Evolutionary conservation across 1,140 invertebrate genomes (phyloP).

Genomic region (Dreissena polymorpha): DNA sequence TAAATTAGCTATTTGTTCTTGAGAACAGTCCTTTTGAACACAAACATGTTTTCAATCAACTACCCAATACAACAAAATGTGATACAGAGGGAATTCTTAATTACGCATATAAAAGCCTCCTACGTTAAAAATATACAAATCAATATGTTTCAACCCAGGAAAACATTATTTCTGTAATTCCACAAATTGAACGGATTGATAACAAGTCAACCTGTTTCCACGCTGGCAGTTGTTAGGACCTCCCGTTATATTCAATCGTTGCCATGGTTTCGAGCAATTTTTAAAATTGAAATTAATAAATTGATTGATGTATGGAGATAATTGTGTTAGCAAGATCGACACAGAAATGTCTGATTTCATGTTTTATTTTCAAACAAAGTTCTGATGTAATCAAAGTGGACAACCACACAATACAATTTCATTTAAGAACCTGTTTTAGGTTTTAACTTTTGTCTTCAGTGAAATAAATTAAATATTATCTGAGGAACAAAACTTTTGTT

Average conservation of each 20-base stretch:
- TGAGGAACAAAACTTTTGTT: no score
- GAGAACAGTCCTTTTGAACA: background rate
- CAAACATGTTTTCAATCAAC: background rate
- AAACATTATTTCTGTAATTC: slow-evolving; percentile 38
- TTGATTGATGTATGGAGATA: slow-evolving; percentile 47
- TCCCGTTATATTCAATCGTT: slow-evolving; percentile 31
- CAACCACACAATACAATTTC: no score
- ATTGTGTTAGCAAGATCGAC: no score
- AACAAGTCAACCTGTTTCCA: slow-evolving; percentile 47
- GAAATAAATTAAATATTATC: no score
- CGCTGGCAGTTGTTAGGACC: slow-evolving; percentile 21
- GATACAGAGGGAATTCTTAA: background rate
- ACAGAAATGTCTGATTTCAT: no score
- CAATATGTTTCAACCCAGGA: slow-evolving; percentile 40
- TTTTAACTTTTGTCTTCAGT: no score
- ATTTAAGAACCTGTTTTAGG: no score
- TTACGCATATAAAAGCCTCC: background rate
- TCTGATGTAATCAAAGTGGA: no score
- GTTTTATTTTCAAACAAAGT: no score
- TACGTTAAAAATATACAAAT: slow-evolving; percentile 3
- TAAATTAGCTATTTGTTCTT: background rate
- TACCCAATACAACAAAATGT: background rate
- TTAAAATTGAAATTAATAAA: slow-evolving; percentile 56
- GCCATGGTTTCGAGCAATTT: slow-evolving; percentile 40
- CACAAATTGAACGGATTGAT: slow-evolving; percentile 52